Evolutionary conservation across 2,113 vertebrate species (phyloP), one percentile per base, ranked within the genome.

Genomic region (Piliocolobus tephrosceles): DNA sequence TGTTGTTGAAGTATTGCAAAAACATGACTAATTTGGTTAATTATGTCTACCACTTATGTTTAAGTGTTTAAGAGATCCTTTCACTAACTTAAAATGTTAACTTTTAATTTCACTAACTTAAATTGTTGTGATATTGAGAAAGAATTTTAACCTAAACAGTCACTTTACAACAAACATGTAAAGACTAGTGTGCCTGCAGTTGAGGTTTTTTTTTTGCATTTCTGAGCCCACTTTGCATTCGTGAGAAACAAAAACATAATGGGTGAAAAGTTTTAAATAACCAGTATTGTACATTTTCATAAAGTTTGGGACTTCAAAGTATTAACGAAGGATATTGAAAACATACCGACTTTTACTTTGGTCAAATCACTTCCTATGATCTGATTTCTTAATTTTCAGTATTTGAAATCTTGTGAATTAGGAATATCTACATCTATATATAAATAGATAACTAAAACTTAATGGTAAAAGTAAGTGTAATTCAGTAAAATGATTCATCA

Each of bases 351-450:
- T 61, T 98, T 94, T 98, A 85, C 95, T 98, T 98, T 95, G 85
- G 83, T 97, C 95, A 98, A 82, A 98, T 98, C 97, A 88, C 87
- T 97, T 97, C 96, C 95, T 96, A 52, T 87, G 80, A 95, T 96
- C 87, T 97, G 89, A 95, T 97, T 97, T 95, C 92, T 97, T 94
- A 66, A 81, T 96, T 95, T 96, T 96, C 93, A 98, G 64, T 97
- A 97, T 98, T 98, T 97, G 95, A 98, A 98, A 97, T 97, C 86
- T 98, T 97, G 25, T 82, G 86, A 96, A 97, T 98, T 98, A 97
- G 81, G 27, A 52, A 38, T 91, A 81, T 76, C n/a, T 90, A 17
- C 52, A 72, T 68, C 10, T 95, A n/a, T 93, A 89, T 25, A 43
- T 55, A 66, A 47, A 91, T 78, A 57, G 20, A 83, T 73, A 81